Evolutionary conservation across 2,797 vertebrate genomes (phyloP).

Genomic region (Epinephelus malabaricus): DNA sequence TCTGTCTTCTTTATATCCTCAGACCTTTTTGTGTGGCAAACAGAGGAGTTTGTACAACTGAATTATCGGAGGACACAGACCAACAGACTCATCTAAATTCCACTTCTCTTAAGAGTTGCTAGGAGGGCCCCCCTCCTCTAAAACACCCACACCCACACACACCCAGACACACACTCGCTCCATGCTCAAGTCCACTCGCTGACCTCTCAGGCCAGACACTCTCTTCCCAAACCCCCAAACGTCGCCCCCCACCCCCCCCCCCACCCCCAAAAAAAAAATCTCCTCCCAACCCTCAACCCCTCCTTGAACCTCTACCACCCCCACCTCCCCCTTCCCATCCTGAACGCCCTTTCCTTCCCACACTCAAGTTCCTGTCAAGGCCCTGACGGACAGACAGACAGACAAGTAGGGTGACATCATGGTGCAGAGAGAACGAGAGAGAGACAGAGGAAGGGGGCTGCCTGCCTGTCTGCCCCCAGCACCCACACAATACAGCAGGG

Average conservation of each 20-base stretch:
- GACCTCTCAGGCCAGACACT: constrained; percentile 79
- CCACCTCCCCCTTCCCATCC: background rate
- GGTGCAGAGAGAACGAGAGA: constrained; percentile 43
- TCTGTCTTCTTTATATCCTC: constrained; percentile 21
- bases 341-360: constrained; percentile 70
- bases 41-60: constrained; percentile 36
- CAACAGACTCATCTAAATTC: constrained; percentile 82
- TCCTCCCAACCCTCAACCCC: constrained; percentile 43
- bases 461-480: constrained; percentile 67
- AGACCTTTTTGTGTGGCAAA: constrained; percentile 31
- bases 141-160: constrained; percentile 55
- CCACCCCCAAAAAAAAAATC: background rate
- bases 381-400: constrained; percentile 73
- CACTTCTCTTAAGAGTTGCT: constrained; percentile 74
- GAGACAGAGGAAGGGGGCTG: constrained; percentile 63
- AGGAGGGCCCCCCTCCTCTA: constrained; percentile 52
- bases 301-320: constrained; percentile 55
- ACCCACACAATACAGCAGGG: constrained; percentile 82
- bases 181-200: constrained; percentile 77
- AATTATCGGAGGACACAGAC: constrained; percentile 65
- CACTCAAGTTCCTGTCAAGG: constrained; percentile 81
- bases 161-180: constrained; percentile 34
- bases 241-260: background rate
- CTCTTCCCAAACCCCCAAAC: constrained; percentile 31
- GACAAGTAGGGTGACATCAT: constrained; percentile 80